Evolutionary conservation across 2,888 invertebrate genomes (phyloP).

Genomic region (Eudiplozoon nipponicum): DNA sequence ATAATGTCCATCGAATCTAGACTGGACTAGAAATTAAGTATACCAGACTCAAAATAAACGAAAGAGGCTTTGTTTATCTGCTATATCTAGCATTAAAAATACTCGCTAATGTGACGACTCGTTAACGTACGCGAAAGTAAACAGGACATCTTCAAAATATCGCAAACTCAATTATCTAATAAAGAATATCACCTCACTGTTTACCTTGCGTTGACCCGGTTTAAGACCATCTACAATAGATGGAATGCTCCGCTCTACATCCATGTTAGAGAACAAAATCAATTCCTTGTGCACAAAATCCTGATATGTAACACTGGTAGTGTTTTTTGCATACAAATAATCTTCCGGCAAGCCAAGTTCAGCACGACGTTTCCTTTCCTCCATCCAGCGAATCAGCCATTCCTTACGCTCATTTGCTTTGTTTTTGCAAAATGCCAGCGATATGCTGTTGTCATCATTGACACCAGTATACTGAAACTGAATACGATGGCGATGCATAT

Average conservation of each 20-base stretch:
- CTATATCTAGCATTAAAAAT: too few relatives aligned
- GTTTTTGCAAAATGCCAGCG: slow-evolving; percentile 71
- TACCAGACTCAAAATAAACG: too few relatives aligned
- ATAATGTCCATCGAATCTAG: too few relatives aligned
- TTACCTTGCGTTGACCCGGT: slow-evolving; percentile 26
- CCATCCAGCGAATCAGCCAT: slow-evolving; percentile 83
- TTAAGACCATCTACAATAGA: slow-evolving; percentile 38
- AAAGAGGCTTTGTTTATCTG: too few relatives aligned
- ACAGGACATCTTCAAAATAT: too few relatives aligned
- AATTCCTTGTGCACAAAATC: slow-evolving; percentile 81
- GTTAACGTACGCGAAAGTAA: too few relatives aligned
- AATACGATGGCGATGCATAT: slow-evolving; percentile 70
- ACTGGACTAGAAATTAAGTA: too few relatives aligned
- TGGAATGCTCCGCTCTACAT: slow-evolving; percentile 59
- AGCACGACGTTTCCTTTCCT: slow-evolving; percentile 28
- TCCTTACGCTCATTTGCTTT: slow-evolving; percentile 76
- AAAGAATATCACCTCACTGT: too few relatives aligned
- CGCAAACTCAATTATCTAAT: too few relatives aligned
- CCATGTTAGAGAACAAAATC: slow-evolving; percentile 68
- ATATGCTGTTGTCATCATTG: slow-evolving; percentile 63
- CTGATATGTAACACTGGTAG: slow-evolving; percentile 44
- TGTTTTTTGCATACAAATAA: slow-evolving; percentile 62
- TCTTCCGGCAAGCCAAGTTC: slow-evolving; percentile 29
- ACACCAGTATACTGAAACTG: slow-evolving; percentile 50
- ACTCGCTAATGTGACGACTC: too few relatives aligned